Evolutionary conservation across 2,888 invertebrate species (phyloP).

Genomic region (Melinaea marsaeus): DNA sequence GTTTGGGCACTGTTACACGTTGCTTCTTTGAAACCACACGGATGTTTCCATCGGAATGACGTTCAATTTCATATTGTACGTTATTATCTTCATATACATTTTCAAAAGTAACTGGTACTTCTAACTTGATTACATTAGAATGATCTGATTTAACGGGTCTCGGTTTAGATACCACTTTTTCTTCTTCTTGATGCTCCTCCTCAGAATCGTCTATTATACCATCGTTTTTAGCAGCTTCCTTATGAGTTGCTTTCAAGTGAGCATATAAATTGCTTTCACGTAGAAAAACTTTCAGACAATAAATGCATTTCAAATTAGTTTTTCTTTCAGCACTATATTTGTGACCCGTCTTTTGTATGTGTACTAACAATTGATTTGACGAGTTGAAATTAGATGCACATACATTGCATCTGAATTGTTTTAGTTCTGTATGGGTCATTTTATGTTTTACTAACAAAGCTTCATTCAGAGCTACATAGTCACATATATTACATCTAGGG

Average conservation of each 20-base stretch:
- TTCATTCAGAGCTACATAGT: conserved; percentile 86
- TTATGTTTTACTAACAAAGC: conserved; percentile 84
- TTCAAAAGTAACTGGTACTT: conserved; percentile 47
- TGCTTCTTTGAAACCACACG: conserved; percentile 65
- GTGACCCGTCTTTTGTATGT: conserved; percentile 79
- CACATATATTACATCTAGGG: conserved; percentile 87
- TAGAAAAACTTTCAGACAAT: conserved; percentile 85
- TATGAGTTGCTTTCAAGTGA: conserved; percentile 83
- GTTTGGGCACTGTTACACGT: conserved; percentile 43
- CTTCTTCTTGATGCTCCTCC: conserved; percentile 47
- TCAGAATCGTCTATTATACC: conserved; percentile 81
- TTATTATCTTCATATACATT: conserved; percentile 55
- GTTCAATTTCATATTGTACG: conserved; percentile 56
- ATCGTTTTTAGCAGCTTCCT: conserved; percentile 80
- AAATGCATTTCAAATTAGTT: conserved; percentile 80
- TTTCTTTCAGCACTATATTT: conserved; percentile 64
- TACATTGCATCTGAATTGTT: conserved; percentile 73
- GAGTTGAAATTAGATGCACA: conserved; percentile 75
- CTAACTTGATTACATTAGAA: conserved; percentile 39
- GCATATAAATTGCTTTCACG: conserved; percentile 83
- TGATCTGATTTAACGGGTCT: conserved; percentile 41
- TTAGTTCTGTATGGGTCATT: conserved; percentile 75
- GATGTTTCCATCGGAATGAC: conserved; percentile 67
- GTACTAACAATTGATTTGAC: conserved; percentile 59
- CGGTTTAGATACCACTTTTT: conserved; percentile 29